Conservation (phyloP, 2,888 invertebrate species). For the Hylaea fasciaria region DNA sequence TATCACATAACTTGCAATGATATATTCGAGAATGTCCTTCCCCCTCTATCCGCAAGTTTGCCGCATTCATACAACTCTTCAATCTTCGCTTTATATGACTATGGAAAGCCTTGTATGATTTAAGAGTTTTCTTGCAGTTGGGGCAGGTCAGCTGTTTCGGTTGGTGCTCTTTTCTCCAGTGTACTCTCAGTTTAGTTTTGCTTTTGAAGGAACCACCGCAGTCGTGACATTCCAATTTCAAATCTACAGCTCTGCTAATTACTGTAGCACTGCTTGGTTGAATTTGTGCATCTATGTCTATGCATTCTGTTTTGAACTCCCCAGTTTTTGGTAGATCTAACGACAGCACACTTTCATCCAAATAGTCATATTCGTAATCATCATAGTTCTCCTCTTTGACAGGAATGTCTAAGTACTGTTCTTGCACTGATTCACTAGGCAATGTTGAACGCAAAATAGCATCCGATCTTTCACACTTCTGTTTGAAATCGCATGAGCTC, state of each 20-base stretch:
- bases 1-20: slow-evolving; percentile 58
- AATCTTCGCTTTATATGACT: slow-evolving; percentile 39
- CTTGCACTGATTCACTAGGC: slow-evolving; percentile 20
- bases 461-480: slow-evolving; percentile 66
- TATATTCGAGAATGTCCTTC: slow-evolving; percentile 34
- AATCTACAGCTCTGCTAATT: slow-evolving; percentile 48
- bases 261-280: not conserved
- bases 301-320: not conserved
- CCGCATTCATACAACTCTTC: slow-evolving; percentile 31
- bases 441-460: slow-evolving; percentile 48
- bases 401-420: slow-evolving; percentile 30
- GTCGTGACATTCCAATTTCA: slow-evolving; percentile 60
- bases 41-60: slow-evolving; percentile 36
- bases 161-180: slow-evolving; percentile 59
- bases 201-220: slow-evolving; percentile 58
- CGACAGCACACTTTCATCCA: not conserved
- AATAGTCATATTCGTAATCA: slow-evolving; percentile 16
- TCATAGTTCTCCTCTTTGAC: slow-evolving; percentile 24
- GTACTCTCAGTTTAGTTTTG: slow-evolving; percentile 61
- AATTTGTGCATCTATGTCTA: not conserved
- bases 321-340: not conserved
- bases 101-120: slow-evolving; percentile 43
- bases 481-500: slow-evolving; percentile 63
- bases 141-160: slow-evolving; percentile 48
- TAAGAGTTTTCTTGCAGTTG: slow-evolving; percentile 48